A percentile compares a stretch with the other conserved stretches of the same genome.
phyloP scores from a whole-genome alignment of 2,888 invertebrate genomes.

The Panzeria rudis region DNA sequence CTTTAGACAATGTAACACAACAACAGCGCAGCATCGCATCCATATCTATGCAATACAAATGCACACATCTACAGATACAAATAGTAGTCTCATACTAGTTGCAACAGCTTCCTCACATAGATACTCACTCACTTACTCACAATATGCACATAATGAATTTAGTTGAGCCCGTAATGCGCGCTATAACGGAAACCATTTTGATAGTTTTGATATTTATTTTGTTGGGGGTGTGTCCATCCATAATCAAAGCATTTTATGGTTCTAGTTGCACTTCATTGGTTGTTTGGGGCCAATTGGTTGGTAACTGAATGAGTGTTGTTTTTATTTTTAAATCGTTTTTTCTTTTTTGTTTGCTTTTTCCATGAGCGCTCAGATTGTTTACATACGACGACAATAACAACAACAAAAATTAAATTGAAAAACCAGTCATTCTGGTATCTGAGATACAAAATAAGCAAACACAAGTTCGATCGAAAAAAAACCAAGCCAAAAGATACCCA shows the following conservation, averaged over 20 bases:
- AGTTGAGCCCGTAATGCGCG: neutral
- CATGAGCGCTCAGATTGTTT: slow-evolving; percentile 66
- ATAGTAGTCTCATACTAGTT: slow-evolving; percentile 2
- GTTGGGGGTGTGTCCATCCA: slow-evolving; percentile 75
- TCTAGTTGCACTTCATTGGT: slow-evolving; percentile 75
- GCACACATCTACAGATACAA: neutral
- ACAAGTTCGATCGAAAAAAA: slow-evolving; percentile 6
- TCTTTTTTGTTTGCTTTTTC: slow-evolving; percentile 1
- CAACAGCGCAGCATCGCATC: slow-evolving; percentile 40
- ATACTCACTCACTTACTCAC: neutral
- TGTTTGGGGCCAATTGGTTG: slow-evolving; percentile 69
- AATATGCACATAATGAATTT: slow-evolving; percentile 8
- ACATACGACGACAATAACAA: slow-evolving; percentile 59
- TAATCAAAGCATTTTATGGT: slow-evolving; percentile 64
- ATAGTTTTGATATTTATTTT: slow-evolving; percentile 51
- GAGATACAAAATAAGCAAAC: slow-evolving; percentile 16
- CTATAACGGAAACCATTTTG: slow-evolving; percentile 72
- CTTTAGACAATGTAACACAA: slow-evolving; percentile 48
- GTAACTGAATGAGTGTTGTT: slow-evolving; percentile 61
- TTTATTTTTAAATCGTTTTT: slow-evolving; percentile 57
- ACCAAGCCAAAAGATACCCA: slow-evolving; percentile 6
- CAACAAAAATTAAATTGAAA: slow-evolving; percentile 42
- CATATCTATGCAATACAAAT: slow-evolving; percentile 3
- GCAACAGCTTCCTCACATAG: slow-evolving; percentile 31
- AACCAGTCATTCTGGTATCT: slow-evolving; percentile 70